Evolutionary conservation across 92 coral and sea anemone species (phyloP), one percentile per base, ranked within the genome.

Genomic region (Heliopora coerulea): DNA sequence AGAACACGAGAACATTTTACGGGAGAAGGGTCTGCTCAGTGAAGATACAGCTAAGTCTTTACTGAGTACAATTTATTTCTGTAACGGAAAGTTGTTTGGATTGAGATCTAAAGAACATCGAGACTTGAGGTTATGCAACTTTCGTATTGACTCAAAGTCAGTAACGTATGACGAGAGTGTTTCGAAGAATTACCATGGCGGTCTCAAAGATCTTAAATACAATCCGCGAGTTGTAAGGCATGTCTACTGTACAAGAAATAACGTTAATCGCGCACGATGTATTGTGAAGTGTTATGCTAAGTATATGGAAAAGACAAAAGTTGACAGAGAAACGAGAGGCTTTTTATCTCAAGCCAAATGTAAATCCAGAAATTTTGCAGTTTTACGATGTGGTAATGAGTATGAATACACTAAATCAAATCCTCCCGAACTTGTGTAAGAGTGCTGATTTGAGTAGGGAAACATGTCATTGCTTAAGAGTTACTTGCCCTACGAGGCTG

Each of bases 341-440:
- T 37, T 37, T 37, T 37, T 82, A 86, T 66, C 78, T 86, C 64
- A 86, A 72, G 73, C 89, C 86, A 31, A 48, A 78, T 72, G 49
- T 78, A 62, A 49, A 64, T 8, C 58, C 59, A 27, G 54, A 37
- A 37, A 11, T 37, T 28, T 41, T 48, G 34, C 52, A 23, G 35
- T 80, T 25, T 60, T 59, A 20, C 39, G 49, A 56, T 25, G 25
- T 58, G 41, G 68, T 79, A 20, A n/a, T 83, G 15, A 80, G 87
- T 28, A 60, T 83, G 35, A 34, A 78, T 50, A 78, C 80, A 19
- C 73, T 83, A 25, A 78, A 78, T 78, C 34, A 46, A 52, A 78
- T 48, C 49, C 68, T 78, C 25, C 73, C 81, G 3, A 67, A 77
- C 48, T 44, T 77, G 58, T 62, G 79, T 23, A 0, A 35, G 34